phyloP scores from a whole-genome alignment of 2,797 vertebrate species.

The Sebastes steindachneri region DNA sequence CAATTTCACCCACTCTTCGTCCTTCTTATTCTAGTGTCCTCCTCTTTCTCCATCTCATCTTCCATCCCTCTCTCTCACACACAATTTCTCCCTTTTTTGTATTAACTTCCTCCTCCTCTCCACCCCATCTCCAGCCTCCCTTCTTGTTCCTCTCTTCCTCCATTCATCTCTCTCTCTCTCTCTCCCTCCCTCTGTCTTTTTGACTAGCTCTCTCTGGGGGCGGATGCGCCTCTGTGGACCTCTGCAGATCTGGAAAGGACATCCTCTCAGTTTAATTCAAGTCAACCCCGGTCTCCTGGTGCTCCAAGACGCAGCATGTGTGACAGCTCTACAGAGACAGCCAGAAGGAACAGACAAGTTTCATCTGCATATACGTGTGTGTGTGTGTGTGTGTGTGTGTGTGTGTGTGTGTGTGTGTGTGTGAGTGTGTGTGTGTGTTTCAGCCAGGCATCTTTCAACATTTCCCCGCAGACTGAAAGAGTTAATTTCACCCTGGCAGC shows the following conservation, averaged over 20 bases:
- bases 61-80: constrained; percentile 14
- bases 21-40: constrained; percentile 31
- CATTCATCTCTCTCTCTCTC: neutral
- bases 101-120: constrained; percentile 50
- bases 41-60: constrained; percentile 28
- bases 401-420: constrained; percentile 17
- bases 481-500: constrained; percentile 66
- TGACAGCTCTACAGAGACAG: constrained; percentile 73
- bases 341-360: constrained; percentile 65
- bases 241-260: constrained; percentile 77
- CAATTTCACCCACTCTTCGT: constrained; percentile 10
- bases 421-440: neutral
- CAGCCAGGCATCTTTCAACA: constrained; percentile 36
- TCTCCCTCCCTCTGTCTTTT: constrained; percentile 16
- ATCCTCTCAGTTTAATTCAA: constrained; percentile 81
- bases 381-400: constrained; percentile 20
- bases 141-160: constrained; percentile 5
- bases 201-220: constrained; percentile 61
- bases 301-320: constrained; percentile 70
- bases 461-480: constrained; percentile 55
- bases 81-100: constrained; percentile 34
- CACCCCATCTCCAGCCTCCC: constrained; percentile 5
- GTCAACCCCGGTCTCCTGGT: constrained; percentile 74
- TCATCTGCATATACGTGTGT: constrained; percentile 62
- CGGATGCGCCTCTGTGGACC: constrained; percentile 62